Percentiles rank a stretch among this genome's conserved stretches.
Conservation (phyloP, 2,797 vertebrate species). For the Squalus acanthias region DNA sequence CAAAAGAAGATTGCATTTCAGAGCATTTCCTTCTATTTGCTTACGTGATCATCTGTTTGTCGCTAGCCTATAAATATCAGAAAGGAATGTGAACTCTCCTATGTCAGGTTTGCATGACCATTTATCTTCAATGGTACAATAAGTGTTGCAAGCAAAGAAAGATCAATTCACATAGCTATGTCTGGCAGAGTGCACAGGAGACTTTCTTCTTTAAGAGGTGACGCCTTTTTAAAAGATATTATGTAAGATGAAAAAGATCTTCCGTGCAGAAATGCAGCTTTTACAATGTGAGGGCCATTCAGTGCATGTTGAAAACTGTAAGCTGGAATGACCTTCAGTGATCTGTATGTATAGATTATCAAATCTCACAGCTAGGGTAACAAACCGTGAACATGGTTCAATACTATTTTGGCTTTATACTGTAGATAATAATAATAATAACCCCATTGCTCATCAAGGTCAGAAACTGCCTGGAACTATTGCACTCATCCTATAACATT, state of each 20-base stretch:
- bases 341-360: slow-evolving; percentile 55
- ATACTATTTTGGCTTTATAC: slow-evolving; percentile 61
- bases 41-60: neutral
- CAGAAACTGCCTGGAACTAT: slow-evolving; percentile 43
- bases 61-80: neutral
- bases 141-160: slow-evolving; percentile 4
- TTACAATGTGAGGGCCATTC: slow-evolving; percentile 37
- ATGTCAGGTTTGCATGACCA: neutral
- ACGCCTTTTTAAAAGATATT: slow-evolving; percentile 9
- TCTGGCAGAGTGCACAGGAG: neutral
- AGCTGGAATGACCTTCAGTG: slow-evolving; percentile 53
- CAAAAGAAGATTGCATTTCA: neutral
- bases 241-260: slow-evolving; percentile 4
- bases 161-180: neutral
- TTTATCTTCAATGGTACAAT: neutral
- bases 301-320: slow-evolving; percentile 48
- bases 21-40: neutral
- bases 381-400: slow-evolving; percentile 52
- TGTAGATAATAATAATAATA: slow-evolving; percentile 63
- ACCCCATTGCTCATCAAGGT: slow-evolving; percentile 52
- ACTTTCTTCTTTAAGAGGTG: neutral
- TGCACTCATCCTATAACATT: no score
- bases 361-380: slow-evolving; percentile 56
- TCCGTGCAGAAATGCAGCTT: neutral
- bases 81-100: neutral